Evolutionary conservation across 1,140 invertebrate species (phyloP), one percentile per base, ranked within the genome.

Genomic region (Habropoda laboriosa): DNA sequence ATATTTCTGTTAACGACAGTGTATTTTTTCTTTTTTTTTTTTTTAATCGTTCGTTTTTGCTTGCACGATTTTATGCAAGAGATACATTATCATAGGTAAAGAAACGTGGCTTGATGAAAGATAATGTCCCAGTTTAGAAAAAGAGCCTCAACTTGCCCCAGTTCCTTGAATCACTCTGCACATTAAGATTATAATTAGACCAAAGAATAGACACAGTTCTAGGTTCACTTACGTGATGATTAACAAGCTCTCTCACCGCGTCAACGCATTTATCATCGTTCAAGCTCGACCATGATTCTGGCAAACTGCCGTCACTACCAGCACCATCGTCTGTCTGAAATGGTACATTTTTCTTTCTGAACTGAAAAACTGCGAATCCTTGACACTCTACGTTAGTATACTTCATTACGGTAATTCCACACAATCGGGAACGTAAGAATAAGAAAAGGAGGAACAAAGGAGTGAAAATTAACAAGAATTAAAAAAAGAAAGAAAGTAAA

Each of bases 171-270:
- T 68, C 18, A 53, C 16, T n/a, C 3, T 12, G 5, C 0, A 18
- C 10, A n/a, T 68, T 24, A 35, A 24, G 16, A 51, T 68, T 45
- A 80, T 72, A 79, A 58, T 63, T 76, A 75, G 38, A 32, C 16
- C 6, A 21, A 30, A 18, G 12, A 51, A 3, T 12, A 8, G 21
- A 24, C 7, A 12, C 3, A 10, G 16, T 49, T 40, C 5, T 42
- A 30, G n/a, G 13, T 45, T 42, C 60, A 94, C 94, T 94, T 87
- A 96, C 95, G 88, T 95, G 95, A 90, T 95, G 93, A 82, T 94
- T 94, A 24, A 95, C 94, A 57, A 95, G 92, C 74, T 95, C 94
- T 83, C 94, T 93, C 80, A 95, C 94, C 45, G 89, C 92, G 64
- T 93, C 90, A 4, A 94, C 91, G 12, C 94, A 94, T 75, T 93